Percentiles rank a stretch among this genome's conserved stretches.
phyloP scores from a whole-genome alignment of 2,113 vertebrate species.

The Ploceus nigricollis region DNA sequence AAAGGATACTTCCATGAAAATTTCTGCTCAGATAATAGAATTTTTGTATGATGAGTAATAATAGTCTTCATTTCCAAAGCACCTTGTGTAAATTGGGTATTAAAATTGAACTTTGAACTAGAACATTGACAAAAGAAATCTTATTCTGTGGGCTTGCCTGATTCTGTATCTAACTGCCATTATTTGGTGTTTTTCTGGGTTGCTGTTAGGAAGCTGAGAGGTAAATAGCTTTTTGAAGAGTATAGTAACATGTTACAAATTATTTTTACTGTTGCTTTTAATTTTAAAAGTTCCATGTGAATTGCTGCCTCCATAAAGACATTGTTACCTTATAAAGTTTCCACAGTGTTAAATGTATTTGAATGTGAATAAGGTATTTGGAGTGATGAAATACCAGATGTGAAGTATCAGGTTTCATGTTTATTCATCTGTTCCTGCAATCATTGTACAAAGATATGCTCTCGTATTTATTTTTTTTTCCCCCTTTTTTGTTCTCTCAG shows the following conservation, averaged over 20 bases:
- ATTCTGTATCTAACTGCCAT: not conserved
- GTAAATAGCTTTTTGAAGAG: conserved; percentile 51
- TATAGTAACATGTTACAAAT: conserved; percentile 35
- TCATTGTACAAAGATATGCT: conserved; percentile 41
- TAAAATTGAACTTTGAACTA: not conserved
- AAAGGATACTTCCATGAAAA: conserved; percentile 4
- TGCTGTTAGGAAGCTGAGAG: not conserved
- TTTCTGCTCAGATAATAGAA: not conserved
- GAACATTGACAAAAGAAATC: not conserved
- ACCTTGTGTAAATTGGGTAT: not conserved
- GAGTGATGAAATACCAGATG: conserved; percentile 72
- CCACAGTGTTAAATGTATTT: conserved; percentile 51
- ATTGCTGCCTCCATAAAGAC: conserved; percentile 61
- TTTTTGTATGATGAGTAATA: not conserved
- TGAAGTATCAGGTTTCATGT: conserved; percentile 79
- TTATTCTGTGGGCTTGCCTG: not conserved
- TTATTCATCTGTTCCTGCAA: conserved; percentile 75
- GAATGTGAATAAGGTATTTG: conserved; percentile 55
- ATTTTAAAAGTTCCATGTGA: conserved; percentile 53
- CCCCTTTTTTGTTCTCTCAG: conserved; percentile 58
- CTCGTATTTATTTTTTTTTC: conserved; percentile 44
- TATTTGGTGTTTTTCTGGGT: not conserved
- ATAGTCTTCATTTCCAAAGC: conserved; percentile 6
- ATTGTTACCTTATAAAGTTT: conserved; percentile 68
- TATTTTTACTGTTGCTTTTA: conserved; percentile 57